These are phyloP conservation scores for Acanthoscelides obtectus DNA, from an alignment of 2,888 invertebrate species.

Conservation along the genomic window DNA sequence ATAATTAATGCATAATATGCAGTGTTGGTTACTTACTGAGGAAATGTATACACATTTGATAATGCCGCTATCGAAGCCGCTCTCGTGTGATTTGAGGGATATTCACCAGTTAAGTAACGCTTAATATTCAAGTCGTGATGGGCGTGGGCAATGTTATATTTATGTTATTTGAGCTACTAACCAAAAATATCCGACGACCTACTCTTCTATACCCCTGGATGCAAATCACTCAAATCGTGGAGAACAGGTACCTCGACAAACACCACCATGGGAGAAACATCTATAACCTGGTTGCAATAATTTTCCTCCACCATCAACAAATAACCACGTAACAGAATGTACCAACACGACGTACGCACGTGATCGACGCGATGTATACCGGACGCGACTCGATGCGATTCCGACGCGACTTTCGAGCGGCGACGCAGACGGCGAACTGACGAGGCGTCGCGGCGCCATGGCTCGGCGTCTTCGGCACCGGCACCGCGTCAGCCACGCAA, in stretches of 20 bases:
- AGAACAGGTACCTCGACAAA: background rate
- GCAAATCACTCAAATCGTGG: background rate
- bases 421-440: background rate
- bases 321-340: background rate
- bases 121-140: too few relatives aligned
- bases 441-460: background rate
- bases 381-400: background rate
- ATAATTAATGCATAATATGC: too few relatives aligned
- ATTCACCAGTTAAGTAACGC: too few relatives aligned
- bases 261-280: too few relatives aligned
- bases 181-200: background rate
- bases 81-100: too few relatives aligned
- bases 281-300: background rate
- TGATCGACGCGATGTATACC: background rate
- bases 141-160: too few relatives aligned
- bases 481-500: background rate
- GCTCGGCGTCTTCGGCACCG: background rate
- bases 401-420: background rate
- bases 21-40: too few relatives aligned
- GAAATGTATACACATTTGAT: too few relatives aligned
- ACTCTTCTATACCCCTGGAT: background rate
- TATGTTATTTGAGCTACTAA: too few relatives aligned
- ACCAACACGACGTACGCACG: background rate
- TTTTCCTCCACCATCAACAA: background rate
- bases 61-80: too few relatives aligned